phyloP scores from a whole-genome alignment of 1,140 invertebrate species.

The Drosophila carrolli region DNA sequence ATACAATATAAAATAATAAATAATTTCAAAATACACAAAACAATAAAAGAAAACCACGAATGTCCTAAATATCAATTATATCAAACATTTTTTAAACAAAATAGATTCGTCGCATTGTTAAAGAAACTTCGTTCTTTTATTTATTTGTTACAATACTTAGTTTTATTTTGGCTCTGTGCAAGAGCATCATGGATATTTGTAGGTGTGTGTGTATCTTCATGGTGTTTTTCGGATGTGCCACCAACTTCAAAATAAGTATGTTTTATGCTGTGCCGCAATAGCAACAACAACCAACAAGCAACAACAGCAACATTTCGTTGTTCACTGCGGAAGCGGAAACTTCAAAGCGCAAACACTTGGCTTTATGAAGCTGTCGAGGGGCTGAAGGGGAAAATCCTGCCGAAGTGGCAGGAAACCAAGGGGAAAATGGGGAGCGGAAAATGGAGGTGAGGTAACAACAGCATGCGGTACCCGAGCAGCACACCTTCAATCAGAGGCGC shows the following conservation, averaged over 20 bases:
- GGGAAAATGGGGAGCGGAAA: constrained; percentile 1
- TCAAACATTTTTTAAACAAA: too few relatives aligned
- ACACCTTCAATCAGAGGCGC: constrained; percentile 24
- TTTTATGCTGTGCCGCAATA: constrained; percentile 56
- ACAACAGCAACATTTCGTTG: constrained; percentile 50
- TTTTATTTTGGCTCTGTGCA: background rate
- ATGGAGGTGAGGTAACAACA: constrained; percentile 13
- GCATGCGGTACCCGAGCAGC: constrained; percentile 21
- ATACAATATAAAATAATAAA: background rate
- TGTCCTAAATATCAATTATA: too few relatives aligned
- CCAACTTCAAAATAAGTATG: constrained; percentile 77
- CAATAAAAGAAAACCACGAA: too few relatives aligned
- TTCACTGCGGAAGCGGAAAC: constrained; percentile 74
- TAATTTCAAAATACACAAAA: background rate
- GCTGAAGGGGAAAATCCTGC: constrained; percentile 5
- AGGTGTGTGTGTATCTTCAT: constrained; percentile 5
- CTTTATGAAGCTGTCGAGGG: constrained; percentile 64
- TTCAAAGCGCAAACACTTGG: constrained; percentile 77
- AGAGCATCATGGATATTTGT: background rate
- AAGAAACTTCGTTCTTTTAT: background rate
- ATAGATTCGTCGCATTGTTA: too few relatives aligned
- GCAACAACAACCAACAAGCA: constrained; percentile 36
- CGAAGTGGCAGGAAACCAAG: constrained; percentile 4
- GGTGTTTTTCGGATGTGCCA: constrained; percentile 59
- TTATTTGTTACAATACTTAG: background rate